Conservation (phyloP, 1,140 invertebrate genomes). For the Micrasema longulum region DNA sequence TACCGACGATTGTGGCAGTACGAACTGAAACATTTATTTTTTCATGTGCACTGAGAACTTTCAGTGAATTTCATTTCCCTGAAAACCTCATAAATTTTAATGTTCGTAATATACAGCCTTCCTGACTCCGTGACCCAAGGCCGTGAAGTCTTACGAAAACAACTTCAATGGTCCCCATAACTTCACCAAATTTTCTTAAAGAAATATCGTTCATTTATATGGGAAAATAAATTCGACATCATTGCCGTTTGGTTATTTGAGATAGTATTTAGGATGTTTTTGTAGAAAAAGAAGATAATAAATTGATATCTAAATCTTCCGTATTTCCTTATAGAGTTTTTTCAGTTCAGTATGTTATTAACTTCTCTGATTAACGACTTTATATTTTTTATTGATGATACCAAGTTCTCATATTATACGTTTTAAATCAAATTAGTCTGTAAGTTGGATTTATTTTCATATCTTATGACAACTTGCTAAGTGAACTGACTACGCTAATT, state of each 20-base stretch:
- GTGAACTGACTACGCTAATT: too few relatives aligned
- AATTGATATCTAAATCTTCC: too few relatives aligned
- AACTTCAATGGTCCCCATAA: constrained; percentile 22
- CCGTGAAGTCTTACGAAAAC: constrained; percentile 29
- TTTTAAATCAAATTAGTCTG: too few relatives aligned
- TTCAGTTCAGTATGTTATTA: too few relatives aligned
- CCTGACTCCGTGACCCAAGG: constrained; percentile 40
- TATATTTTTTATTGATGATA: too few relatives aligned
- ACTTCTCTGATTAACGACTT: too few relatives aligned
- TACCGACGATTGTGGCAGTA: too few relatives aligned
- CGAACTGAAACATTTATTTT: neutral
- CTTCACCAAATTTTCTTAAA: constrained; percentile 21
- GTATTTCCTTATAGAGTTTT: too few relatives aligned
- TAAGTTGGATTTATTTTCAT: too few relatives aligned
- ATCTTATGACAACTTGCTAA: too few relatives aligned
- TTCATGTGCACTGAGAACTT: constrained; percentile 46
- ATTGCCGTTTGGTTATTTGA: constrained; percentile 9
- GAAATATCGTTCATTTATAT: constrained; percentile 32
- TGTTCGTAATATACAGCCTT: constrained; percentile 48
- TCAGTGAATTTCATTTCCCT: constrained; percentile 53
- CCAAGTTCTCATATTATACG: too few relatives aligned
- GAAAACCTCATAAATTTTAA: constrained; percentile 53
- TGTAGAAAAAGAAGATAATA: neutral
- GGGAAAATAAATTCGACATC: constrained; percentile 21
- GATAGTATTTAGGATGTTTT: constrained; percentile 13